Conservation (phyloP, 2,113 vertebrate genomes). For the Cyprinus carpio region DNA sequence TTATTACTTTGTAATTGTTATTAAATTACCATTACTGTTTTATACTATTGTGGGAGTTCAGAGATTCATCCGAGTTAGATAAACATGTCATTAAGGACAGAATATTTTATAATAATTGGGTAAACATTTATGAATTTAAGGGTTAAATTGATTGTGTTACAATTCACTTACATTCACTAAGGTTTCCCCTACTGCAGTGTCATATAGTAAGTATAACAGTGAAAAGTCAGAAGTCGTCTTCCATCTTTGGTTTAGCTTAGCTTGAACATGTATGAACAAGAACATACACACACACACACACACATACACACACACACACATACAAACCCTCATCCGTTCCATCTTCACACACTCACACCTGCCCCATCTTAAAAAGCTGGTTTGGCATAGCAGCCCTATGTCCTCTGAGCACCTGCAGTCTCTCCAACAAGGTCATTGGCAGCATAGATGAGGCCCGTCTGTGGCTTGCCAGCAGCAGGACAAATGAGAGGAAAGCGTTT, state of each 20-base stretch:
- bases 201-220: neutral
- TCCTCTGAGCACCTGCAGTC: slow-evolving; percentile 38
- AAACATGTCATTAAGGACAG: too few relatives aligned
- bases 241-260: neutral
- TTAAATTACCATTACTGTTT: too few relatives aligned
- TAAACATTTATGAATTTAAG: too few relatives aligned
- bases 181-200: neutral
- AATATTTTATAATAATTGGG: too few relatives aligned
- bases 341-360: slow-evolving; percentile 17
- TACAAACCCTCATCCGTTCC: neutral
- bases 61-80: too few relatives aligned
- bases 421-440: slow-evolving; percentile 45
- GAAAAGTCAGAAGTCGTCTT: neutral
- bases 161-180: neutral
- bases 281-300: neutral
- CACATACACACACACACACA: neutral
- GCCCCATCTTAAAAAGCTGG: slow-evolving; percentile 21
- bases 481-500: slow-evolving; percentile 25
- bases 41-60: too few relatives aligned
- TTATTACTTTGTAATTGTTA: too few relatives aligned
- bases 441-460: slow-evolving; percentile 5
- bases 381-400: slow-evolving; percentile 40
- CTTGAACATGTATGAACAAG: neutral
- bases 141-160: neutral
- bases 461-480: slow-evolving; percentile 34